phyloP scores from a whole-genome alignment of 2,888 invertebrate species.

The Catocala nupta region DNA sequence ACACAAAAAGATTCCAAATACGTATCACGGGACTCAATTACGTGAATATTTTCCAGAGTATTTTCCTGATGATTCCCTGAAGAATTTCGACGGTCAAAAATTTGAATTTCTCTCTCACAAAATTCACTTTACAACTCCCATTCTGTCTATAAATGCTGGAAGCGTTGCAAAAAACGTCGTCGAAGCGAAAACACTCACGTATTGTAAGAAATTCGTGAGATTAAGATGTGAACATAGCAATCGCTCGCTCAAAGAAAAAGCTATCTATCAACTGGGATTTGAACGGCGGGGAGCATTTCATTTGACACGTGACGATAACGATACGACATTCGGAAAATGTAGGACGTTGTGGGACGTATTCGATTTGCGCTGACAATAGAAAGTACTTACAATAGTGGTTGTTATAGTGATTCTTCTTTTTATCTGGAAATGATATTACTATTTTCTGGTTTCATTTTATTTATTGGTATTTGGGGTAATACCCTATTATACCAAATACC shows the following conservation, averaged over 20 bases:
- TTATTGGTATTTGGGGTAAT: neutral
- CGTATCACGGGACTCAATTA: conserved; percentile 9
- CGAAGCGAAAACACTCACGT: conserved; percentile 33
- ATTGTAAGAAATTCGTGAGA: conserved; percentile 39
- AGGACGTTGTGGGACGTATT: conserved; percentile 15
- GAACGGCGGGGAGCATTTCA: conserved; percentile 23
- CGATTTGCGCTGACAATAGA: conserved; percentile 27
- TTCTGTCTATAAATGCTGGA: conserved; percentile 14
- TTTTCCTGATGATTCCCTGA: conserved; percentile 21
- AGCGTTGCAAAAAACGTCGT: conserved; percentile 26
- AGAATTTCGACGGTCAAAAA: conserved; percentile 5
- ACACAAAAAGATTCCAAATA: conserved; percentile 1
- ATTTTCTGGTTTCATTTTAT: neutral
- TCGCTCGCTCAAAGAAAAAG: conserved; percentile 47
- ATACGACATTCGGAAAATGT: conserved; percentile 24
- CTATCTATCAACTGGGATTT: conserved; percentile 56
- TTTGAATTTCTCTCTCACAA: conserved; percentile 3
- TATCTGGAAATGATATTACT: conserved; percentile 4
- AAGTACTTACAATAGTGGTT: conserved; percentile 18
- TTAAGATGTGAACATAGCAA: conserved; percentile 48
- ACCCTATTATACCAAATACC: neutral
- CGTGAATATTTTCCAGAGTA: conserved; percentile 17
- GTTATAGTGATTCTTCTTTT: conserved; percentile 13
- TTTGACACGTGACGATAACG: conserved; percentile 34
- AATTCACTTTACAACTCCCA: conserved; percentile 16